Conservation (phyloP, 2,888 invertebrate genomes). For the Phymatocera aterrima region DNA sequence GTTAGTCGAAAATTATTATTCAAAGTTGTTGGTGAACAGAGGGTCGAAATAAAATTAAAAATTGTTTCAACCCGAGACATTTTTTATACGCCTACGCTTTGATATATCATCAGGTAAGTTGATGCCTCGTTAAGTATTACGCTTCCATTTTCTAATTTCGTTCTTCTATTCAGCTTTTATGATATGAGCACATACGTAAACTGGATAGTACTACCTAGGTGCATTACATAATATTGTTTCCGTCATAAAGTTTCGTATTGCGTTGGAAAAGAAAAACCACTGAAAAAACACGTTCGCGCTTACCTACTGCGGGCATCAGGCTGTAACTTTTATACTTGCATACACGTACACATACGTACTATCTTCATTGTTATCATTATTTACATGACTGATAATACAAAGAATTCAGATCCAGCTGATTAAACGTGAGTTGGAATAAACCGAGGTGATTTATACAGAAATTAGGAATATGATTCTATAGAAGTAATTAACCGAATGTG, state of each 20-base stretch:
- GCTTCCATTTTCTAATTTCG: neutral
- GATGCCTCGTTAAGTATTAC: slow-evolving; percentile 5
- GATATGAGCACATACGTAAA: too few species aligned
- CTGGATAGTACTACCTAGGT: neutral
- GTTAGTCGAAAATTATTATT: too few species aligned
- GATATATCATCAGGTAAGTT: slow-evolving; percentile 34
- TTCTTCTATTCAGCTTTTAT: too few species aligned
- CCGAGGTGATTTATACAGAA: too few species aligned
- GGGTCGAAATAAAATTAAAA: too few species aligned
- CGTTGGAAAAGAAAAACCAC: too few species aligned
- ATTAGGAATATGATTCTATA: neutral
- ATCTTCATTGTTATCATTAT: neutral
- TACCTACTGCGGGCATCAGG: too few species aligned
- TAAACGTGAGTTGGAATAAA: neutral
- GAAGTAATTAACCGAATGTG: too few species aligned
- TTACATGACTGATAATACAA: neutral
- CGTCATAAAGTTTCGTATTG: neutral
- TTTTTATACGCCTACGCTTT: slow-evolving; percentile 8
- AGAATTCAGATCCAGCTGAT: neutral
- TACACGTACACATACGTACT: neutral
- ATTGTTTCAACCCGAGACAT: neutral
- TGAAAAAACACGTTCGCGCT: neutral
- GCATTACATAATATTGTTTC: neutral
- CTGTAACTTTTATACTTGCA: too few species aligned
- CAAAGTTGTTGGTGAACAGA: too few species aligned